These are phyloP conservation scores for Vidua macroura DNA, from an alignment of 2,113 vertebrate genomes.

Conservation along the genomic window DNA sequence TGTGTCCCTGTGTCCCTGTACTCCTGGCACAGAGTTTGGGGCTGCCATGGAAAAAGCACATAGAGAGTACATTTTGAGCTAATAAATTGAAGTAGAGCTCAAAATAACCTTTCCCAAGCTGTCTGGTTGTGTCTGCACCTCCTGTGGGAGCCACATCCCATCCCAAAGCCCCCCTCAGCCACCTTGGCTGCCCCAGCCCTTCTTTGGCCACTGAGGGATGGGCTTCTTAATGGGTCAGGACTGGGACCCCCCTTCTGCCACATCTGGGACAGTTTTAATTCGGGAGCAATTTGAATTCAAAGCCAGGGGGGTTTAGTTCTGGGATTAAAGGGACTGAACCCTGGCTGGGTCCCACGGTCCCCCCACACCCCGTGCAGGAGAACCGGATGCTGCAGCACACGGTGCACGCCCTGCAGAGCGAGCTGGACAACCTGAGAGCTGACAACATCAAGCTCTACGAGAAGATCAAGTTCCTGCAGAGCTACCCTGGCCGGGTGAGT, in stretches of 20 bases:
- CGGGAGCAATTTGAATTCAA: not conserved
- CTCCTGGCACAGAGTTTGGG: not conserved
- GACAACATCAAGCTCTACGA: conserved; percentile 98
- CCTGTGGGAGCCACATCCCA: not conserved
- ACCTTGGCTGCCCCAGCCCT: not conserved
- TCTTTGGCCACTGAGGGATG: not conserved
- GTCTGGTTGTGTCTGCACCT: not conserved
- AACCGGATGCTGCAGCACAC: conserved; percentile 89
- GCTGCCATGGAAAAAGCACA: rapidly evolving
- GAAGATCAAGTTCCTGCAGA: conserved; percentile 99
- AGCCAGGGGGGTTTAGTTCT: not conserved
- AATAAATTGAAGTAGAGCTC: not conserved
- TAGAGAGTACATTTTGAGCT: not conserved
- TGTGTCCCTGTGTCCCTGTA: not conserved
- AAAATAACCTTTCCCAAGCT: not conserved
- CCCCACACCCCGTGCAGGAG: conserved; percentile 70
- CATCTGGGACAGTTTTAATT: not conserved
- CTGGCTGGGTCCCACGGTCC: rapidly evolving
- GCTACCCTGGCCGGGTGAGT: conserved; percentile 87
- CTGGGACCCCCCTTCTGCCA: not conserved
- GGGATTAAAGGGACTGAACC: not conserved
- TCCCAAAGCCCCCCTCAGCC: not conserved
- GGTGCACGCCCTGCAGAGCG: conserved; percentile 88
- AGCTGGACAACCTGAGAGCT: conserved; percentile 92
- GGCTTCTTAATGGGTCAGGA: rapidly evolving